Percentiles rank a stretch among this genome's conserved stretches.
These are phyloP conservation scores for Cryptotis parvus DNA, from an alignment of 2,113 vertebrate genomes.

Conservation along the genomic window DNA sequence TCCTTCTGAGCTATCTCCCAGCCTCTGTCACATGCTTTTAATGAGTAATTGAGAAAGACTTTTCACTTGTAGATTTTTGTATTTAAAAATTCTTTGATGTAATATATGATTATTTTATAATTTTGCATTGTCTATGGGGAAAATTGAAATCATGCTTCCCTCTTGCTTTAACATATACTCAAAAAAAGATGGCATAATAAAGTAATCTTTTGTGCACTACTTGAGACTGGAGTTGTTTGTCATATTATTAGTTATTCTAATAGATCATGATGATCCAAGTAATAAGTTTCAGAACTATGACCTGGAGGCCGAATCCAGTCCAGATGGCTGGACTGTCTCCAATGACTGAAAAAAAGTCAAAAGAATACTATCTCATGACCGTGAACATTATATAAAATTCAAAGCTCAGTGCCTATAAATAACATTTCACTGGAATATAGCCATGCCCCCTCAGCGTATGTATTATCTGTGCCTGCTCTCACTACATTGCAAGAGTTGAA, in stretches of 20 bases:
- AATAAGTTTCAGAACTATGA: neutral
- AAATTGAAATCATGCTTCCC: neutral
- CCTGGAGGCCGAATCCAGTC: neutral
- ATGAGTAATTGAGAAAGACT: neutral
- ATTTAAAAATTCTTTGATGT: neutral
- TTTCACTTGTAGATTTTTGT: neutral
- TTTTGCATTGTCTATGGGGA: conserved; percentile 54
- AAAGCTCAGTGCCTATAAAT: conserved; percentile 56
- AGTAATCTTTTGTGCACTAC: neutral
- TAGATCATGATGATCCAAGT: neutral
- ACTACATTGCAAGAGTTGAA: conserved; percentile 8
- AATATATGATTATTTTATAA: neutral
- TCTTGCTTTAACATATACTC: neutral
- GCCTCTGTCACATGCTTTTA: neutral
- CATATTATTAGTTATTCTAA: neutral
- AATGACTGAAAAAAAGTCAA: conserved; percentile 1
- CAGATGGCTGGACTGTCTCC: neutral
- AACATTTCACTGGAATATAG: conserved; percentile 67
- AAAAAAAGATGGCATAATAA: neutral
- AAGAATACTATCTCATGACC: conserved; percentile 45
- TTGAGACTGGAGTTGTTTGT: neutral
- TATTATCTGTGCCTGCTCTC: conserved; percentile 53
- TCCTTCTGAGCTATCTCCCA: too few relatives aligned
- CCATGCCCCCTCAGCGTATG: conserved; percentile 1
- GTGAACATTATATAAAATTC: conserved; percentile 41